Evolutionary conservation across 2,888 invertebrate species (phyloP).

Genomic region (Melieria crassipennis): DNA sequence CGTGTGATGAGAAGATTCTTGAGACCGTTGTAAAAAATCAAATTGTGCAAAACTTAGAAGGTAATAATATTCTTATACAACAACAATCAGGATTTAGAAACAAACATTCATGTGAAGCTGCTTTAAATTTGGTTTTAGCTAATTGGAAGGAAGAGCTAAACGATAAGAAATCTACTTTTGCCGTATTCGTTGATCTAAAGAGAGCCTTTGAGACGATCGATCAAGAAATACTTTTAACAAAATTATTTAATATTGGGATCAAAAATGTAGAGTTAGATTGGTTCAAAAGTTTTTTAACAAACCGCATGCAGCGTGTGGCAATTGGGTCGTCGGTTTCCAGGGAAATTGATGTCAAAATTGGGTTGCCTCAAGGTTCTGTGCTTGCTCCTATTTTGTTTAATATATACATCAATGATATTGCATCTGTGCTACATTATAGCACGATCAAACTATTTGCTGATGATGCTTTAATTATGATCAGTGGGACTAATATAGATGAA

Average conservation of each 20-base stretch:
- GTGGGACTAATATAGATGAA: not conserved
- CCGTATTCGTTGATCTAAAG: not conserved
- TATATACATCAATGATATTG: slow-evolving; percentile 8
- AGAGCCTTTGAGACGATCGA: not conserved
- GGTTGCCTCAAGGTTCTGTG: slow-evolving; percentile 12
- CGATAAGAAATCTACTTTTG: not conserved
- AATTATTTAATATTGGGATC: not conserved
- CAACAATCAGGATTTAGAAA: too few species aligned
- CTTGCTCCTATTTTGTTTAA: slow-evolving; percentile 19
- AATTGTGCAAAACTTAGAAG: too few species aligned
- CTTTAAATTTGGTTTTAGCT: too few species aligned
- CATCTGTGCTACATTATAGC: not conserved
- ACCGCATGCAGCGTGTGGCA: not conserved
- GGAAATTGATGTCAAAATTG: not conserved
- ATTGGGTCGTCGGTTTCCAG: not conserved
- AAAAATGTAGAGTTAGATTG: not conserved
- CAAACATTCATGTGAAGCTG: too few species aligned
- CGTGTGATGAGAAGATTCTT: too few species aligned
- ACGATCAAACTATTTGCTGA: slow-evolving; percentile 16
- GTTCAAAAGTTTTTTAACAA: slow-evolving; percentile 5
- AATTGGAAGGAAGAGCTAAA: not conserved
- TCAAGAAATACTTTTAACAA: not conserved
- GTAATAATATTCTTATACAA: too few species aligned
- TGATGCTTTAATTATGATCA: slow-evolving; percentile 6
- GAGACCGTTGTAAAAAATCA: too few species aligned